phyloP scores from a whole-genome alignment of 2,797 vertebrate species.

The Podarcis siculus region DNA sequence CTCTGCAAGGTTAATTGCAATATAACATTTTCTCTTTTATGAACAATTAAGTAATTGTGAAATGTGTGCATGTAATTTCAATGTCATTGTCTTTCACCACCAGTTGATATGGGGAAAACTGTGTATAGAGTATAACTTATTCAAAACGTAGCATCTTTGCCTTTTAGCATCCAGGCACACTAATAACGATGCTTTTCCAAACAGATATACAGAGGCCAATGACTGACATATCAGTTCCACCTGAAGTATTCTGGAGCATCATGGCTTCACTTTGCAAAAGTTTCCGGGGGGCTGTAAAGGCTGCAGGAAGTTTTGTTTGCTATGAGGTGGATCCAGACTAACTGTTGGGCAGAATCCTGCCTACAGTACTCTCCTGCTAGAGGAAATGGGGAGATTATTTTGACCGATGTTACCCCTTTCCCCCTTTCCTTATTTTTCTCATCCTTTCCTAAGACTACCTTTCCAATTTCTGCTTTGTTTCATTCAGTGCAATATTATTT shows the following conservation, averaged over 20 bases:
- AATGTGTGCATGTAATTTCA: not conserved
- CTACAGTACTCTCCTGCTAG: too few relatives aligned
- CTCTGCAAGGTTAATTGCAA: conserved; percentile 31
- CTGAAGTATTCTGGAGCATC: not conserved
- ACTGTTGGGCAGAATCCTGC: too few relatives aligned
- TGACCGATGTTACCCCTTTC: too few relatives aligned
- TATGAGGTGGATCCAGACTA: too few relatives aligned
- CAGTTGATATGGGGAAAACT: conserved; percentile 20
- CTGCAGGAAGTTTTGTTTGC: not conserved
- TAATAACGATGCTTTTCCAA: not conserved
- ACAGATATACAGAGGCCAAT: not conserved
- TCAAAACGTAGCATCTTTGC: conserved; percentile 16
- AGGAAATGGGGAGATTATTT: too few relatives aligned
- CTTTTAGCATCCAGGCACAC: conserved; percentile 23
- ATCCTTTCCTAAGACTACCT: not conserved
- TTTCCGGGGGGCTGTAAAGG: not conserved
- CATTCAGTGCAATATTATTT: not conserved
- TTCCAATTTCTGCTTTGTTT: not conserved
- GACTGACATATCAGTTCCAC: not conserved
- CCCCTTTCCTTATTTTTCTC: not conserved
- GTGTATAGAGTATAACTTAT: conserved; percentile 19
- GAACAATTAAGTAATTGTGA: conserved; percentile 46
- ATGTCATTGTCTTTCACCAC: not conserved
- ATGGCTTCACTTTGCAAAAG: not conserved
- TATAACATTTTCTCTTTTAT: conserved; percentile 19